Evolutionary conservation across 2,888 invertebrate genomes (phyloP), one percentile per base, ranked within the genome.

Genomic region (Synergus japonicus): DNA sequence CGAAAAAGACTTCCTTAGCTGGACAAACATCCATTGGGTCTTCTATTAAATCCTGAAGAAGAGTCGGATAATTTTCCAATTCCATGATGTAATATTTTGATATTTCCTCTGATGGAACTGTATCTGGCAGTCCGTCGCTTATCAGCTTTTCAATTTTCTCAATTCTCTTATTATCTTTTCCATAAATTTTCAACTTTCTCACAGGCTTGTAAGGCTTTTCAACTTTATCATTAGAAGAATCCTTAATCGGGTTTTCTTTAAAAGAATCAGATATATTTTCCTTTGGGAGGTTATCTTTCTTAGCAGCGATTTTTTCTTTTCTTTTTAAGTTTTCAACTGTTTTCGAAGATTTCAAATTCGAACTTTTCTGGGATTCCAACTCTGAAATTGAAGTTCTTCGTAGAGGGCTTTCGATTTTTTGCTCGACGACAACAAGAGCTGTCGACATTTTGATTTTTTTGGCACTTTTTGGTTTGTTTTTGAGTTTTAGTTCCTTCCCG

Each of bases 401-500:
- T 13, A n/a, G 15, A 29, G 73, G 73, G 15, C 54, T 73, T n/a
- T 73, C 54, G n/a, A 73, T 73, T 73, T 73, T 73, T 37, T 54
- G 9, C 5, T 73, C 73, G 41, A 73, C 54, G 10, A 73, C 73
- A 5, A 73, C 73, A 18, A 73, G 54, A 1, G 73, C 54, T 5
- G 73, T 54, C 9, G 37, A 73, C 12, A 54, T 73, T 54, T 73
- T 73, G 9, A 73, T 73, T 37, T 79, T 81, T 54, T 80, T 49
- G 18, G 76, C 63, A 79, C 60, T 78, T 76, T 79, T 81, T 76
- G 13, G 64, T 4, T 22, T 78, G 79, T 76, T 82, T 81, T 88
- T 90, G 0, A 91, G 76, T 76, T 89, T 90, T 63, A 90, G 69
- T 77, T 91, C 91, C 65, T 89, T 91, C 1, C 81, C 79, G 15